Base-by-base conservation (phyloP, 2,797 vertebrate species). In the Hylomyscus alleni region DNA sequence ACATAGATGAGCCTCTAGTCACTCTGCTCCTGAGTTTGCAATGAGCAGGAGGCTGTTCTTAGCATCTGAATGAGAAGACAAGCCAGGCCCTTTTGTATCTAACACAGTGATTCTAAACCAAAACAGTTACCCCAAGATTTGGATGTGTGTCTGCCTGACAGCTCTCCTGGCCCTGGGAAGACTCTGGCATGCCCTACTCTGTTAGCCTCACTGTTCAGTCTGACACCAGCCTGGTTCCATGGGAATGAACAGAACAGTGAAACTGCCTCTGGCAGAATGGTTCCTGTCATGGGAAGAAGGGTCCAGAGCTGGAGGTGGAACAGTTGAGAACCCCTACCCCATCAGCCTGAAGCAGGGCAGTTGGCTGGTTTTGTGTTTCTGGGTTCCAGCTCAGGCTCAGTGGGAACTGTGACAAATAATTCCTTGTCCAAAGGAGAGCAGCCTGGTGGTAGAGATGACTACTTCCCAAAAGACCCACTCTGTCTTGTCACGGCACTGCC, bases 161-260 rank as follows among this genome's bases (percentile, higher is more conserved):
- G 67, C 73, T 91, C 90, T 94, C 65, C 89, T 96, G 93, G 87
- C 83, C 86, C 37, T 31, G 15, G 73, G 89, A 89, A 80, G 44
- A 40, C 50, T 75, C 81, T 85, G 78, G 89, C 82, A 89, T 93
- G 88, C 82, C 92, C 89, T 91, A 15, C 69, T 84, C 89, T 54
- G 14, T 96, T 94, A 81, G 83, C 88, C 81, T 92, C 60, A 89
- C 13, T 40, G 22, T 90, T 86, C 90, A 93, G 9, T 88, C 95
- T 94, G 93, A 94, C 90, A 92, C 94, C 90, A 37, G 80, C 37
- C 62, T 95, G 95, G 93, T 93, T 92, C 93, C 20, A 3, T 69
- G 34, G 91, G 93, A 93, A 96, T 92, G 97, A 94, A 89, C 94
- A 93, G 1, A 58, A 12, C 0, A 0, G 54, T 9, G 69, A 52